These are phyloP conservation scores for Chesias legatella DNA, from an alignment of 2,888 invertebrate genomes.

Conservation along the genomic window DNA sequence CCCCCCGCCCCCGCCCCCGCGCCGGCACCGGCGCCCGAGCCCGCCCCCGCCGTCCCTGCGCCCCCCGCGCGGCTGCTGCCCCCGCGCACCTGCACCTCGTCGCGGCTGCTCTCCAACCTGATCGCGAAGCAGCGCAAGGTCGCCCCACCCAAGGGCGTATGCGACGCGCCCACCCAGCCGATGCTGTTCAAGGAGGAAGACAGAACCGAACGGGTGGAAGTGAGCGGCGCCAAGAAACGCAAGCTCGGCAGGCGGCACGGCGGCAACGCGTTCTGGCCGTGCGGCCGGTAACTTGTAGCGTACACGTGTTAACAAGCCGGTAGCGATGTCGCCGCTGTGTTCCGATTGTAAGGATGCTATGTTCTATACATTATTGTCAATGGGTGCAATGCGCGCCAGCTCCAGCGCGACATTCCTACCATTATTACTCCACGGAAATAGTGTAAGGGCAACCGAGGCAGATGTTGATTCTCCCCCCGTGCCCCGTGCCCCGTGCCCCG, in stretches of 20 bases:
- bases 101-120: constrained; percentile 54
- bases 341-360: constrained; percentile 14
- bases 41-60: constrained; percentile 37
- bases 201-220: constrained; percentile 32
- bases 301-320: neutral
- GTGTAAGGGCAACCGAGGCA: constrained; percentile 39
- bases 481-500: too few relatives aligned
- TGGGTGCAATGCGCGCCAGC: constrained; percentile 15
- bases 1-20: constrained; percentile 21
- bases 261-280: constrained; percentile 70
- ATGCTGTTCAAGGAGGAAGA: constrained; percentile 37
- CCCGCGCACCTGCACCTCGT: constrained; percentile 54
- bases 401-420: constrained; percentile 11
- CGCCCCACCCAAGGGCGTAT: constrained; percentile 31
- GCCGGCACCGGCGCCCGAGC: constrained; percentile 26
- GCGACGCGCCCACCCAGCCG: constrained; percentile 41
- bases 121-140: constrained; percentile 46
- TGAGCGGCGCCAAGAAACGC: constrained; percentile 67
- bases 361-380: constrained; percentile 14
- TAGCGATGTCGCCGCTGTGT: constrained; percentile 12
- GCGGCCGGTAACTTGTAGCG: constrained; percentile 57
- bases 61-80: constrained; percentile 35
- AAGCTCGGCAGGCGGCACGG: constrained; percentile 67
- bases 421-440: neutral
- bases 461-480: constrained; percentile 54